These are phyloP conservation scores for Corbicula japonica DNA, from an alignment of 2,888 invertebrate species.

Conservation along the genomic window DNA sequence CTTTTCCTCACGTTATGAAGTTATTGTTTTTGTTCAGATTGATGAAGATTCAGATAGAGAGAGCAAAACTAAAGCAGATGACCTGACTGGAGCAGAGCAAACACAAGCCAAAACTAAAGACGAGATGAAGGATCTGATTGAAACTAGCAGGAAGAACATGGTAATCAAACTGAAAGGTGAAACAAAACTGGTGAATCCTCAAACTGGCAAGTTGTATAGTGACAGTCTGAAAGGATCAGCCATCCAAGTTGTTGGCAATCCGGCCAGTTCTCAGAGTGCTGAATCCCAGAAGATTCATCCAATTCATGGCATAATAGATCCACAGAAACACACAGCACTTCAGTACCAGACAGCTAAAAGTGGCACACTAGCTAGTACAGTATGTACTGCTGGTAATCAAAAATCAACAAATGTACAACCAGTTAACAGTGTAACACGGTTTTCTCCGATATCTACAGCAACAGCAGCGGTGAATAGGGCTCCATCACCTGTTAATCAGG, in stretches of 20 bases:
- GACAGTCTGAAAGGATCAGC: conserved; percentile 45
- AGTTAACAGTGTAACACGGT: not conserved
- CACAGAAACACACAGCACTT: too few species aligned
- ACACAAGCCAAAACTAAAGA: conserved; percentile 17
- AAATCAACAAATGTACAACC: too few species aligned
- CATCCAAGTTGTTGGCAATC: conserved; percentile 54
- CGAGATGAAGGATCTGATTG: conserved; percentile 62
- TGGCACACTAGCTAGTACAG: too few species aligned
- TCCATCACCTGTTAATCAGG: conserved; percentile 21
- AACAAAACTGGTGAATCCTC: conserved; percentile 48
- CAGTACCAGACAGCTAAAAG: too few species aligned
- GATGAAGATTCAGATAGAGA: not conserved
- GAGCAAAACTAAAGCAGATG: not conserved
- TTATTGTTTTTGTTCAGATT: too few species aligned
- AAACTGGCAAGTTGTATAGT: conserved; percentile 59
- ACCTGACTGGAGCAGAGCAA: conserved; percentile 8
- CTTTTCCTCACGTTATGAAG: too few species aligned
- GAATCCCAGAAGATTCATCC: conserved; percentile 30
- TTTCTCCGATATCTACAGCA: conserved; percentile 27
- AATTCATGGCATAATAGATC: conserved; percentile 41
- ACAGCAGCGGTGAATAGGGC: conserved; percentile 19
- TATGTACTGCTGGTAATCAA: too few species aligned
- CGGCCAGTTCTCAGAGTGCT: not conserved
- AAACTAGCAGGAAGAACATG: conserved; percentile 64
- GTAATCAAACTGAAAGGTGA: conserved; percentile 63